Evolutionary conservation across 2,797 vertebrate species (phyloP).

Genomic region (Melanogrammus aeglefinus): DNA sequence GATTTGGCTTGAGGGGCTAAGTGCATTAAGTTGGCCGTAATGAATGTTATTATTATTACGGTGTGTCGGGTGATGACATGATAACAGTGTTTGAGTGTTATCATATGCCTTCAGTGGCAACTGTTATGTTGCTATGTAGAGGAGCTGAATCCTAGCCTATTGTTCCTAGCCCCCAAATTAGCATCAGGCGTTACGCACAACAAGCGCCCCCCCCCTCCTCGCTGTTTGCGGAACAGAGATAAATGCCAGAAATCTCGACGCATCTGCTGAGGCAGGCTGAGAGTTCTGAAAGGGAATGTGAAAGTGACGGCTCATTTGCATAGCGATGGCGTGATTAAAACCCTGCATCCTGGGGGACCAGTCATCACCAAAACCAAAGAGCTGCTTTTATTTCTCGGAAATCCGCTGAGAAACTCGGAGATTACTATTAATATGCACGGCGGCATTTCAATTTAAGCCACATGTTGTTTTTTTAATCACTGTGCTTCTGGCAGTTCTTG

Average conservation of each 20-base stretch:
- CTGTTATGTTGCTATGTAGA: not conserved
- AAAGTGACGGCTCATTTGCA: constrained; percentile 30
- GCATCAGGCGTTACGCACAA: not conserved
- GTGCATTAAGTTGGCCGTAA: no score
- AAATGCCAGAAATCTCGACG: not conserved
- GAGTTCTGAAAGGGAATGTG: constrained; percentile 10
- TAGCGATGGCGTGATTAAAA: constrained; percentile 16
- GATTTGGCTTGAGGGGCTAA: not conserved
- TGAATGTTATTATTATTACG: no score
- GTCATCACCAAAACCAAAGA: not conserved
- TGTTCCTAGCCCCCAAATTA: no score
- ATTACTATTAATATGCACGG: not conserved
- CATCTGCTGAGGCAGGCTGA: not conserved
- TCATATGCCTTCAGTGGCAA: not conserved
- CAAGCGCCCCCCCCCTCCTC: not conserved
- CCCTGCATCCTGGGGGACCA: not conserved
- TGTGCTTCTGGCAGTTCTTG: not conserved
- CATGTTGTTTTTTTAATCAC: not conserved
- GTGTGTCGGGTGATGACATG: no score
- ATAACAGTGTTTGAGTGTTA: no score
- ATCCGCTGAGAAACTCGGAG: not conserved
- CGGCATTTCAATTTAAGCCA: not conserved
- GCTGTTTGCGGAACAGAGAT: not conserved
- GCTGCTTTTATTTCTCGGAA: not conserved
- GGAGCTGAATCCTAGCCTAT: not conserved